Evolutionary conservation across 2,113 vertebrate species (phyloP).

Genomic region (Clinocottus analis): DNA sequence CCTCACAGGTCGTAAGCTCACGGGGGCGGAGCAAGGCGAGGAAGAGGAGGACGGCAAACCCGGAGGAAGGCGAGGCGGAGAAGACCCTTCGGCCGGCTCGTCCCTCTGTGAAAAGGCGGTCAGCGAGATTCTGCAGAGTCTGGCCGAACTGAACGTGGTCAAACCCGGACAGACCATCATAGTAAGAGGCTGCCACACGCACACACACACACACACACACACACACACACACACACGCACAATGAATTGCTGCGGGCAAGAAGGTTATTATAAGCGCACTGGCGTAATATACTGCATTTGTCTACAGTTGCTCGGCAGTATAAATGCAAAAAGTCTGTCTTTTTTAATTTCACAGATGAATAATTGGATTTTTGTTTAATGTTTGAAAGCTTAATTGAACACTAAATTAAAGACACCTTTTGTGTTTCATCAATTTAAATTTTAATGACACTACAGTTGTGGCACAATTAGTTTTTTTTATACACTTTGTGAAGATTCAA

Average conservation of each 20-base stretch:
- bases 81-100: conserved; percentile 52
- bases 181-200: conserved; percentile 56
- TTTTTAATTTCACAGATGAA: background rate
- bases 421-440: too few species aligned
- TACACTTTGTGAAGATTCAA: too few species aligned
- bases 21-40: conserved; percentile 71
- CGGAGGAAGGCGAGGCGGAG: conserved; percentile 46
- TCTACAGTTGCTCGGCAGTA: background rate
- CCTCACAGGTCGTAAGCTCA: conserved; percentile 77
- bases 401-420: too few species aligned
- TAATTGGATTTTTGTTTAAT: background rate
- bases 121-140: conserved; percentile 82
- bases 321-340: background rate
- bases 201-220: background rate
- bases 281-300: background rate
- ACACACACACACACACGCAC: background rate
- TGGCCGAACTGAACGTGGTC: conserved; percentile 82
- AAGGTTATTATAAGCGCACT: background rate
- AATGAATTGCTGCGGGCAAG: background rate
- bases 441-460: too few species aligned
- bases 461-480: too few species aligned
- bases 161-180: conserved; percentile 83
- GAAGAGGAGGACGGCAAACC: conserved; percentile 56
- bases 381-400: too few species aligned
- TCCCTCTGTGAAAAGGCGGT: conserved; percentile 79